Evolutionary conservation across 1,140 invertebrate species (phyloP), one percentile per base, ranked within the genome.

Genomic region (Propsilocerus akamusi): DNA sequence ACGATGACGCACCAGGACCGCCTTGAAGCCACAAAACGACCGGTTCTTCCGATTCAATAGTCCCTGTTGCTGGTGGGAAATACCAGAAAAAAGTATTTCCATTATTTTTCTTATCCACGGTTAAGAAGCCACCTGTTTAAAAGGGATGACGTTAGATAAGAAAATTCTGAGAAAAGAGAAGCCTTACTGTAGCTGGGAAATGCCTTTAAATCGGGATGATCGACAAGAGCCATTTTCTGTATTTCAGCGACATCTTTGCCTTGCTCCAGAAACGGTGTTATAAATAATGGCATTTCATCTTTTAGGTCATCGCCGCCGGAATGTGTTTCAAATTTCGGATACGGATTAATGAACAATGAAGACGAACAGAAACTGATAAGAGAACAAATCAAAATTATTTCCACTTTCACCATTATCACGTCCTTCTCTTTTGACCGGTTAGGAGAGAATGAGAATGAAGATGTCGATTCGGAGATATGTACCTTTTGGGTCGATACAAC

Each of bases 41-140:
- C 1, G 86, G 86, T 2, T 78, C 79, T n/a, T n/a, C n/a, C n/a
- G n/a, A 56, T 70, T 60, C 14, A 64, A 57, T 1, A 63, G 53
- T 25, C 65, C 59, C 7, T 64, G 58, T 46, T 72, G 62, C n/a
- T 0, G 84, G 78, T 1, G 85, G 86, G 60, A 90, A 91, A 57
- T 86, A 91, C 87, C 87, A 91, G 63, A 90, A 90, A 67, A 86
- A 91, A 53, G 89, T 72, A 59, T 90, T 89, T 0, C 85, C 85
- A 55, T 86, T 80, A 59, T 72, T 82, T 32, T 73, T 59, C 54
- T 80, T 75, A 56, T 89, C 82, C 4, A 90, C 81, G 1, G 81
- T 86, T 7, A 86, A 64, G 55, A 75, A 85, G 1, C 82, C 83
- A 68, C n/a, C n/a, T n/a, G n/a, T n/a, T n/a, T n/a, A n/a, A n/a